phyloP scores from a whole-genome alignment of 2,888 invertebrate genomes.

The Carterocephalus palaemon region DNA sequence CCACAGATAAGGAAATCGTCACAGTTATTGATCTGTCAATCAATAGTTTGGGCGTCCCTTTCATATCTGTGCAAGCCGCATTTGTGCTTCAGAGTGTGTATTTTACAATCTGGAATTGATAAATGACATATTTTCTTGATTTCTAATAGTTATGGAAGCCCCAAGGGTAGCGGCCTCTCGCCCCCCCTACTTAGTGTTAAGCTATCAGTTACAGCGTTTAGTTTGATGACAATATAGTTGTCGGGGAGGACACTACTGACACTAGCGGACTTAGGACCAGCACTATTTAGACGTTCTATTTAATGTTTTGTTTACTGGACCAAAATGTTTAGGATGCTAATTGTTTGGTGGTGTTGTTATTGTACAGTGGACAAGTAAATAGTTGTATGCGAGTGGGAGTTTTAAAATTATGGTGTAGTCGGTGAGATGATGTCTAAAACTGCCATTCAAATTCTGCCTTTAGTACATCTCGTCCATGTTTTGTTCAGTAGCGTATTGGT shows the following conservation, averaged over 20 bases:
- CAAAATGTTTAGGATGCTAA: conserved; percentile 2
- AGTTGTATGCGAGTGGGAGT: conserved; percentile 5
- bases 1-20: no score
- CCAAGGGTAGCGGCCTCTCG: conserved; percentile 11
- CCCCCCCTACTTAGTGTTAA: conserved; percentile 4
- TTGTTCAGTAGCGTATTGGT: conserved; percentile 28
- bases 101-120: conserved; percentile 25
- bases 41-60: no score
- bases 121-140: conserved; percentile 13
- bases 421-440: conserved; percentile 32
- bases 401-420: conserved; percentile 1
- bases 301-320: conserved; percentile 14
- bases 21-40: no score
- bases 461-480: conserved; percentile 33
- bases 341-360: conserved; percentile 1
- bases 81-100: conserved; percentile 18
- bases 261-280: conserved; percentile 11
- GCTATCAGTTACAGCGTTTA: not conserved
- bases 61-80: conserved; percentile 3
- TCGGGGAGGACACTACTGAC: not conserved
- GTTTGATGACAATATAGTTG: not conserved
- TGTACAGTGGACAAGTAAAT: conserved; percentile 1
- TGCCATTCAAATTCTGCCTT: conserved; percentile 37
- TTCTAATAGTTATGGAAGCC: conserved; percentile 14
- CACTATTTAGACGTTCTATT: not conserved